Base-by-base conservation (phyloP, 2,888 invertebrate genomes). In the Sacculina carcini region DNA sequence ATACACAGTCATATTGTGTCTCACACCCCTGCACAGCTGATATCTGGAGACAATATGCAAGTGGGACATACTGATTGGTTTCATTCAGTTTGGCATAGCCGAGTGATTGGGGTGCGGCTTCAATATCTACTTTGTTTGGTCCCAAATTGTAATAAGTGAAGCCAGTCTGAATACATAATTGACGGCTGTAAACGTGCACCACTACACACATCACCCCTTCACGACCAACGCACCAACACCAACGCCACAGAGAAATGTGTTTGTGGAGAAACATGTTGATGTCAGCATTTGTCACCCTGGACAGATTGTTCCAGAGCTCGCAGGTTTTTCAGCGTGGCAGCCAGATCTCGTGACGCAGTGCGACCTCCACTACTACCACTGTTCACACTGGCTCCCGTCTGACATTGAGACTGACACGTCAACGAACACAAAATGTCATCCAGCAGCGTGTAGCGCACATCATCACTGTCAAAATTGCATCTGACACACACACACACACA, bases 271-370 rank as follows among this genome's bases (percentile, higher is more conserved):
- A 39, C 4, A 28, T 31, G 19, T 26, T 10, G 29, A 26, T 54
- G 28, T 24, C 28, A 32, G 34, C 54, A n/a, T n/a, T n/a, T n/a
- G 54, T 54, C 61, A 71, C 71, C 66, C 61, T 68, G 65, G 51
- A 70, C 61, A 54, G 68, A 67, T 58, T 69, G 67, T 58, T 71
- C 70, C 28, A 71, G 62, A 58, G 66, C 66, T 55, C 70, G 67
- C 39, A 71, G 62, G 60, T 71, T 70, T 56, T 68, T 68, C 32
- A 71, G 61, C 42, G 69, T 69, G 9, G 66, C 67, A 19, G 69
- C 67, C 52, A 71, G 60, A 58, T 71, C 71, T 56, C 67, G 65
- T 59, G 65, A 68, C 24, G 61, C 58, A 26, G 57, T 61, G 49
- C 61, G 60, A 2, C 54, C 32, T 2, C 52, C 42, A 14, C 50